Conservation (phyloP, 2,113 vertebrate species). For the Rana temporaria region DNA sequence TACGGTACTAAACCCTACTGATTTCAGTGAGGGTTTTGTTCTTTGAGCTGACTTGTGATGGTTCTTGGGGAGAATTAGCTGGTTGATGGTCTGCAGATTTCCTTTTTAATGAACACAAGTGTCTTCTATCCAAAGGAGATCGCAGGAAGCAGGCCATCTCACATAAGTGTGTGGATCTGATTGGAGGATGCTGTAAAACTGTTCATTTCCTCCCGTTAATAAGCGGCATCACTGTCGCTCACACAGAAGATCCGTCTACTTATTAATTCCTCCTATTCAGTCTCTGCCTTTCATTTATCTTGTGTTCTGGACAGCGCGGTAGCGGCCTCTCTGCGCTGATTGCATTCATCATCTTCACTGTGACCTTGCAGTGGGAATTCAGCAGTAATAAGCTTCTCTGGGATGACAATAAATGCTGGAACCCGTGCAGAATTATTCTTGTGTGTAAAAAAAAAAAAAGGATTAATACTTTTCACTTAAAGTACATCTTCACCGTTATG, state of each 20-base stretch:
- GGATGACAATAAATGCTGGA: conserved; percentile 12
- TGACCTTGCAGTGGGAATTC: conserved; percentile 11
- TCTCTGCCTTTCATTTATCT: conserved; percentile 1
- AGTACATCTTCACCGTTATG: no score
- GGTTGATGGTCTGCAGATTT: no score
- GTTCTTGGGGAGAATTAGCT: no score
- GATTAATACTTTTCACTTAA: neutral
- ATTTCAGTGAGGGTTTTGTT: no score
- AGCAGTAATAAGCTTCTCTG: conserved; percentile 24
- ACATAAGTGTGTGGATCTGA: no score
- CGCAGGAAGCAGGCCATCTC: no score
- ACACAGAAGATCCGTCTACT: neutral
- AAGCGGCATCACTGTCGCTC: neutral
- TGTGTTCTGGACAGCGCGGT: neutral
- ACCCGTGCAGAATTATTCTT: neutral
- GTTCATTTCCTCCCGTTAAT: neutral
- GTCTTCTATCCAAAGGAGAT: no score
- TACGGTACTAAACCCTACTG: no score
- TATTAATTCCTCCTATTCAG: neutral
- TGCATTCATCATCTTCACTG: conserved; percentile 1
- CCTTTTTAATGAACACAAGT: no score
- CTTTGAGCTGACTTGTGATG: no score
- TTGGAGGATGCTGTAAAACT: neutral
- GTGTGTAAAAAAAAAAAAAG: neutral
- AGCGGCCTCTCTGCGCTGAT: neutral